These are phyloP conservation scores for Bettongia penicillata DNA, from an alignment of 2,113 vertebrate species.

Conservation along the genomic window DNA sequence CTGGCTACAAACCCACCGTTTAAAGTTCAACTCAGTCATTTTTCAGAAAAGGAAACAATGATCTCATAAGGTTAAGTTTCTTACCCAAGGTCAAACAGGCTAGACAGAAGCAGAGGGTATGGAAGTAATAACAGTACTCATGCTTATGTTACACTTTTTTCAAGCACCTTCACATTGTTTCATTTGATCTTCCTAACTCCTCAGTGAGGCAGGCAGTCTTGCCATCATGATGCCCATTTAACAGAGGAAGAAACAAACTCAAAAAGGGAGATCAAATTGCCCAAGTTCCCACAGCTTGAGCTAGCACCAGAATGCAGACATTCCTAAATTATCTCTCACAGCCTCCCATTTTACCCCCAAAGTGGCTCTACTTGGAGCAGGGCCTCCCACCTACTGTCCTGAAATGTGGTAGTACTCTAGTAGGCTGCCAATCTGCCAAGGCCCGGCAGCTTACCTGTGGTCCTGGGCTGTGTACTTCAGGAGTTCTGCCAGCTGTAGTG, in stretches of 20 bases:
- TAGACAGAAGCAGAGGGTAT: not conserved
- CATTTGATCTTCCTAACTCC: not conserved
- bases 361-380: not conserved
- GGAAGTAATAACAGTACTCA: not conserved
- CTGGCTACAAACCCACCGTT: no score
- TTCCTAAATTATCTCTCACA: not conserved
- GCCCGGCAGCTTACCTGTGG: constrained; percentile 89
- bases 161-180: not conserved
- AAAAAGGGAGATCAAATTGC: not conserved
- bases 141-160: not conserved
- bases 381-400: not conserved
- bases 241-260: not conserved
- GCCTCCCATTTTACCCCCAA: not conserved
- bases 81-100: not conserved
- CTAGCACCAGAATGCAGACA: not conserved
- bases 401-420: not conserved
- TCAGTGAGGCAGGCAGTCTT: not conserved
- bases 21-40: not conserved
- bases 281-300: not conserved
- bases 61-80: not conserved
- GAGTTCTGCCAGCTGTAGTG: constrained; percentile 96
- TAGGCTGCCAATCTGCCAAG: not conserved
- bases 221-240: not conserved
- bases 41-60: not conserved
- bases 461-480: constrained; percentile 99